Evolutionary conservation across 2,888 invertebrate genomes (phyloP), one percentile per base, ranked within the genome.

Genomic region (Folsomia candida): DNA sequence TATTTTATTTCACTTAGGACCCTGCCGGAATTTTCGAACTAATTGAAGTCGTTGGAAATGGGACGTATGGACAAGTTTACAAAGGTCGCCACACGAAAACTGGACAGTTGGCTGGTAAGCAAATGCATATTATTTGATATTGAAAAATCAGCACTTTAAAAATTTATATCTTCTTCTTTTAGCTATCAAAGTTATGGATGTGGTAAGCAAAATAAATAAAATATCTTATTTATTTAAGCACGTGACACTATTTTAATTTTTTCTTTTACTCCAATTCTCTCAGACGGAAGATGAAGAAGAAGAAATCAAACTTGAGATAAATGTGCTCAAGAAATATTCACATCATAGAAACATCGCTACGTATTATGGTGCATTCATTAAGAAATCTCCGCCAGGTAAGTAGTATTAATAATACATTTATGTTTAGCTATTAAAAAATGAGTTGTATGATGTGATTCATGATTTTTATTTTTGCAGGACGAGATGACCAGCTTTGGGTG

Each of bases 1-100:
- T n/a, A n/a, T n/a, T n/a, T n/a, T n/a, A n/a, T n/a, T 4, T 78
- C 81, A 89, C 91, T 81, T 88, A 98, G 97, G 98, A 99, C 86
- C 99, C 99, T 79, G 97, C 98, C 84, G 99, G 99, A 81, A 98
- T 99, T 84, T 99, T 99, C 86, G 99, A 99, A 85, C 88, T 99
- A 77, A 98, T 99, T 83, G 99, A 99, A 89, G 98, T 99, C 76
- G 99, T 99, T 80, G 99, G 99, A 84, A 99, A 98, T 93, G 99
- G 99, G 83, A 99, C 99, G 68, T 99, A 99, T 86, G 99, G 99
- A 80, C 98, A 99, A 88, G 99, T 99, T 72, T 99, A 98, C 85
- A 99, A 98, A 95, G 99, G 99, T 78, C 92, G 98, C 73, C 99
- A 99, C 86, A 98, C 97, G 80, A 98, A 98, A 88, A 99, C 99